Base-by-base conservation (phyloP, 2,797 vertebrate species). In the Malurus leucopterus region DNA sequence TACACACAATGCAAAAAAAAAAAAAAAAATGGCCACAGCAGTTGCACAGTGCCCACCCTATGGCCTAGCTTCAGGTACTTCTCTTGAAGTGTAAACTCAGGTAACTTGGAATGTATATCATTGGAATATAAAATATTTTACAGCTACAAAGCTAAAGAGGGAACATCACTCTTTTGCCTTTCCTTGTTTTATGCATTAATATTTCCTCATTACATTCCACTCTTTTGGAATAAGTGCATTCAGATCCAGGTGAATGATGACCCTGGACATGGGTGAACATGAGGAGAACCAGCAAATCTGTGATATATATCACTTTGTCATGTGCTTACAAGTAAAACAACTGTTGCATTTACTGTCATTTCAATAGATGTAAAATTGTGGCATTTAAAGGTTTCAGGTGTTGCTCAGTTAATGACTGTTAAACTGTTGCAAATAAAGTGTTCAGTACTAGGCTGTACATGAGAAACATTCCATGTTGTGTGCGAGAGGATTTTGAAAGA, bases 21-120 rank as follows among this genome's bases (percentile, higher is more conserved):
- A 57, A 73, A 96, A 95, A 93, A 92, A 86, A 87, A 76, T 86
- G 96, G 96, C 97, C 97, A 97, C 97, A 96, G 77, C 97, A 95
- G 93, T 97, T 98, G 97, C 97, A 98, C 97, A 98, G 96, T 90
- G 96, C 96, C 96, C 96, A 96, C 96, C 97, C 93, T 82, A 96
- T 96, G 97, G 97, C 97, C 98, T 97, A 88, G 97, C 98, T 99
- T 98, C 98, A 98, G 98, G 98, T 98, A 98, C 98, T 98, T 98
- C 97, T 97, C 97, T 98, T 95, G 97, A 98, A 98, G 97, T 98
- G 96, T 98, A 98, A 98, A 98, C 98, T 99, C 98, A 98, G 98
- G 98, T 99, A 97, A 98, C 97, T 97, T 98, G 98, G 98, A 99
- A 98, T 98, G 98, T 98, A 98, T 98, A 97, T 97, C 95, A 95